Evolutionary conservation across 2,797 vertebrate genomes (phyloP), one percentile per base, ranked within the genome.

Genomic region (Ispidina picta): DNA sequence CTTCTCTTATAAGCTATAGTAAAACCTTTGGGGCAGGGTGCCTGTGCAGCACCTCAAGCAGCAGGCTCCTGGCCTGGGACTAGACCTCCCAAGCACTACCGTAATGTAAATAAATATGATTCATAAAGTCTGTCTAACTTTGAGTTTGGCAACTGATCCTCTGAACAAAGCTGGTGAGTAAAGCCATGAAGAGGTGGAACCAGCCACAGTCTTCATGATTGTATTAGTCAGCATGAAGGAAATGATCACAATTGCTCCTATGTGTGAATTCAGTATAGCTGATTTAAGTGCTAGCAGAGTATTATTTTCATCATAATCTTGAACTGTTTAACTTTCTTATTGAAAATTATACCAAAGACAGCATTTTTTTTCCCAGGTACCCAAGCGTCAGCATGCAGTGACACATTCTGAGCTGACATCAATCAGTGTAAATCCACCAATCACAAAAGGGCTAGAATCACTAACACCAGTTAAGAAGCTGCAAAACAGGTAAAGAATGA

Each of bases 141-240:
- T 15, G 65, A 83, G 62, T 83, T 68, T 89, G 74, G 80, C 79
- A 83, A 68, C 28, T 22, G 52, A 93, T 90, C 15, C 63, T 52
- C 85, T 49, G 71, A 70, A 86, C 46, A 22, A 82, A 83, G 83
- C 75, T 72, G 59, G 70, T 85, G 79, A 95, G 76, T 77, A 88
- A 89, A 69, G 66, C 82, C 65, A 79, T 75, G 77, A 80, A 90
- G 59, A 77, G 55, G 76, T 85, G 59, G 79, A 85, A 92, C 8
- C 51, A 89, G 60, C 13, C 68, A 58, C 35, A 62, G 66, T 60
- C 78, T 68, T 35, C 69, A 17, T 31, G 83, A 31, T 69, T 3
- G 0, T 46, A 66, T 93, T 89, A 93, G 73, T 89, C 85, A 93
- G 86, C 75, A 59, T 0, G 1, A 39, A 77, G 80, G 77, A 55